A percentile compares a stretch with the other conserved stretches of the same genome.
Evolutionary conservation across 2,797 vertebrate species (phyloP).

Genomic region (Pseudocheirus occidentalis): DNA sequence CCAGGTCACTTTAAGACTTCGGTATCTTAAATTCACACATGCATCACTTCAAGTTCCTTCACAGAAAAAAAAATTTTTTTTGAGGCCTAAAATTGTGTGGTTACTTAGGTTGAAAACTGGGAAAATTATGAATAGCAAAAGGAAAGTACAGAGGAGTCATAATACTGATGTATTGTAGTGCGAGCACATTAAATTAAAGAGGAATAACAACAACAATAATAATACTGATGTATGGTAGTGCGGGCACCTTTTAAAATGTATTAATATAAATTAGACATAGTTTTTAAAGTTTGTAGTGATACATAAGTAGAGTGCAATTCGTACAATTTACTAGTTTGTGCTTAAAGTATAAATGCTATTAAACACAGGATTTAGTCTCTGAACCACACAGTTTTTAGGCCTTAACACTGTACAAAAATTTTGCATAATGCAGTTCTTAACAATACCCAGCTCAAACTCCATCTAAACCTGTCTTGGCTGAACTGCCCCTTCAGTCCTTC

Average conservation of each 20-base stretch:
- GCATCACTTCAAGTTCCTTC: slow-evolving; percentile 96
- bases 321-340: slow-evolving; percentile 99
- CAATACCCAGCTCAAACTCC: slow-evolving; percentile 92
- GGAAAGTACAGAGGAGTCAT: slow-evolving; percentile 90
- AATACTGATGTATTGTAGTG: slow-evolving; percentile 95
- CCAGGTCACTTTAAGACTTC: slow-evolving; percentile 96
- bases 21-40: slow-evolving; percentile 94
- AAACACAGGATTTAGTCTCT: slow-evolving; percentile 99
- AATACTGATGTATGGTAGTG: slow-evolving; percentile 96
- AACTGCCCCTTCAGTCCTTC: slow-evolving; percentile 90
- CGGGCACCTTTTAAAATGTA: slow-evolving; percentile 95
- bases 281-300: slow-evolving; percentile 99
- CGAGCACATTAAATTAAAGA: slow-evolving; percentile 93
- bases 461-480: slow-evolving; percentile 90
- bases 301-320: slow-evolving; percentile 99
- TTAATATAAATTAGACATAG: slow-evolving; percentile 99
- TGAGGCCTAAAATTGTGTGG: slow-evolving; percentile 99
- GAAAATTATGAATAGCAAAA: slow-evolving; percentile 91
- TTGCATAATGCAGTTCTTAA: slow-evolving; percentile 99
- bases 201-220: slow-evolving; percentile 88
- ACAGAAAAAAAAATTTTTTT: slow-evolving; percentile 87
- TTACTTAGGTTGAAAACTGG: slow-evolving; percentile 91
- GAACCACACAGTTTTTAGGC: slow-evolving; percentile 99
- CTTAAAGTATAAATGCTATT: slow-evolving; percentile 99
- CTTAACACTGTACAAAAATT: slow-evolving; percentile 99